phyloP scores from a whole-genome alignment of 2,113 vertebrate genomes.

The Cynocephalus volans region DNA sequence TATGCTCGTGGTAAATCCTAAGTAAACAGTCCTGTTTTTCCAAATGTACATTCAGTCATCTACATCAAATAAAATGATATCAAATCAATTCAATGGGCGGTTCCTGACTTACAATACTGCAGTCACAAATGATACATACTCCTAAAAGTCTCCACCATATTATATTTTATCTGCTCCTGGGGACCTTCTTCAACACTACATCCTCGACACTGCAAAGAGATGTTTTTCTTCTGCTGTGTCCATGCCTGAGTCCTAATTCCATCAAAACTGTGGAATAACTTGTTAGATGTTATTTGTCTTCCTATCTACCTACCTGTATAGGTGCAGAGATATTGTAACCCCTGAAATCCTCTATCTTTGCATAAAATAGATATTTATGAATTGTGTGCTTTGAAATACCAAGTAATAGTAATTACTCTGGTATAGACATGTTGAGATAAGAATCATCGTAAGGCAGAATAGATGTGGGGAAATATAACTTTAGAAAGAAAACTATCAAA shows the following conservation, averaged over 20 bases:
- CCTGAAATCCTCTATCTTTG: neutral
- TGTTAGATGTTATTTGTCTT: constrained; percentile 12
- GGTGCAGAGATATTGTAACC: neutral
- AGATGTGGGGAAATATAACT: neutral
- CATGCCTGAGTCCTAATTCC: neutral
- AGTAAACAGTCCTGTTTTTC: neutral
- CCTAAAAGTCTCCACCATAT: neutral
- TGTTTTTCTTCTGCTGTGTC: neutral
- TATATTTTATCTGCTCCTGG: no score
- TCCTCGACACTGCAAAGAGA: neutral
- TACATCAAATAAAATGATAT: neutral
- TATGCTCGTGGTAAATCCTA: neutral
- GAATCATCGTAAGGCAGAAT: neutral
- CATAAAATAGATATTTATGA: neutral
- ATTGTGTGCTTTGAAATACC: constrained; percentile 7
- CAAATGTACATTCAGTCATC: neutral
- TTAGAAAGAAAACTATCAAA: constrained; percentile 47
- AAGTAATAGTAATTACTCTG: neutral
- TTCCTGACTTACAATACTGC: neutral
- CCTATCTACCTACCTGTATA: neutral
- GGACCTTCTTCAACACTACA: no score
- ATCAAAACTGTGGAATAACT: neutral
- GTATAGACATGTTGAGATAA: neutral
- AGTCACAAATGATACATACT: no score
- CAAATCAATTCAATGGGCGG: neutral